Evolutionary conservation across 2,888 invertebrate species (phyloP).

Genomic region (Helicoverpa assulta): DNA sequence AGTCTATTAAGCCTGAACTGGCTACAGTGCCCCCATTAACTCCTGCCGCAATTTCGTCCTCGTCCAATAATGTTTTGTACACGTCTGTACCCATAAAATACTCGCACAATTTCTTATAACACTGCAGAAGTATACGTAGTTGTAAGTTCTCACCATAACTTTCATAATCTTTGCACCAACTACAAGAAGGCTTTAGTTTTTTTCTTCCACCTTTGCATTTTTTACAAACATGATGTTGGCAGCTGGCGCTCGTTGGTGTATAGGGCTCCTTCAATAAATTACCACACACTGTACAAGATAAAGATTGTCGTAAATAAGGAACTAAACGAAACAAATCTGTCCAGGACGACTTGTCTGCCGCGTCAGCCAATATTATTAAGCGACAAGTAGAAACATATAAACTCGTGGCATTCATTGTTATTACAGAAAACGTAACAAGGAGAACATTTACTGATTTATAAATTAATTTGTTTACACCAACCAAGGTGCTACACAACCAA

Average conservation of each 20-base stretch:
- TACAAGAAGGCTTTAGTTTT: constrained; percentile 95
- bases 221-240: constrained; percentile 97
- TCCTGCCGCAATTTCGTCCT: constrained; percentile 88
- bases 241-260: constrained; percentile 94
- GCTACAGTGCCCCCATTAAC: constrained; percentile 88
- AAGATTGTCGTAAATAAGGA: constrained; percentile 95
- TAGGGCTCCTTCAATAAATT: constrained; percentile 95
- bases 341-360: constrained; percentile 93
- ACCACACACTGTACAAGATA: constrained; percentile 97
- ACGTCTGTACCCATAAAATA: constrained; percentile 94
- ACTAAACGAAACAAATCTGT: constrained; percentile 95
- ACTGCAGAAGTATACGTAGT: constrained; percentile 94
- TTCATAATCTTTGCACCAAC: constrained; percentile 95
- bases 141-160: constrained; percentile 95
- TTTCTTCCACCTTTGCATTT: constrained; percentile 96
- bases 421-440: constrained; percentile 68
- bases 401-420: constrained; percentile 94
- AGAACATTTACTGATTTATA: constrained; percentile 73
- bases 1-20: constrained; percentile 92
- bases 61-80: constrained; percentile 91
- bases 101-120: constrained; percentile 96
- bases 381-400: constrained; percentile 95
- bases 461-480: constrained; percentile 83
- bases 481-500: constrained; percentile 79
- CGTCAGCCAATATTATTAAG: constrained; percentile 94